Evolutionary conservation across 1,140 invertebrate species (phyloP), one percentile per base, ranked within the genome.

Genomic region (Drosophila pruinosa): DNA sequence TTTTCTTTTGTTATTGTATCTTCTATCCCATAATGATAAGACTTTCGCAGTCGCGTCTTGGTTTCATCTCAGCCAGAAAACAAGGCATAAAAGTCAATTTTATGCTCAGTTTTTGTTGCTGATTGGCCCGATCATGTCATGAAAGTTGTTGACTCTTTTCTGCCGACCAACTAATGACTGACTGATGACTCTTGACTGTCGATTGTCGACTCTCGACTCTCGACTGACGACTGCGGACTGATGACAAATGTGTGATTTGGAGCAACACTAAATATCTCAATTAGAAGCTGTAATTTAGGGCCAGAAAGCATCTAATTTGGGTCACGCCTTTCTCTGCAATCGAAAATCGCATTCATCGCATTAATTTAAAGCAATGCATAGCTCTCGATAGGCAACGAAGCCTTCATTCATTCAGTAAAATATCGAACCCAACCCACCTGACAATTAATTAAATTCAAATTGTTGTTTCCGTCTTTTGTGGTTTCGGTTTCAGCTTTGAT

Each of bases 221-320:
- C 3, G 7, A 19, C 17, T 41, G 34, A 14, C 7, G 2, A n/a
- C n/a, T n/a, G n/a, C n/a, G n/a, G n/a, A 17, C 12, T 24, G 21
- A 26, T 6, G 22, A 19, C 10, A 28, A 50, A 53, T 61, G 34
- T 88, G 81, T 78, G 73, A 88, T 86, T 77, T 86, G 70, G 81
- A 86, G 82, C 81, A 83, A 86, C 81, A 78, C 81, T 86, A 86
- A 86, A 86, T 88, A 88, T 74, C 82, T 88, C 81, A 88, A 86
- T 86, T 86, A 86, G 77, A 81, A 72, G 82, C 62, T 61, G 69
- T 75, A 54, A 68, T 86, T 63, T 71, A 71, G 73, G 77, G 73
- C 38, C 59, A 53, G 43, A 52, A 72, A 73, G 52, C 63, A 63
- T 61, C 67, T 73, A 58, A 85, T 85, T 72, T 85, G 59, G 81